A percentile compares a stretch with the other conserved stretches of the same genome.
Conservation (phyloP, 2,113 vertebrate species). For the Arizona elegans region DNA sequence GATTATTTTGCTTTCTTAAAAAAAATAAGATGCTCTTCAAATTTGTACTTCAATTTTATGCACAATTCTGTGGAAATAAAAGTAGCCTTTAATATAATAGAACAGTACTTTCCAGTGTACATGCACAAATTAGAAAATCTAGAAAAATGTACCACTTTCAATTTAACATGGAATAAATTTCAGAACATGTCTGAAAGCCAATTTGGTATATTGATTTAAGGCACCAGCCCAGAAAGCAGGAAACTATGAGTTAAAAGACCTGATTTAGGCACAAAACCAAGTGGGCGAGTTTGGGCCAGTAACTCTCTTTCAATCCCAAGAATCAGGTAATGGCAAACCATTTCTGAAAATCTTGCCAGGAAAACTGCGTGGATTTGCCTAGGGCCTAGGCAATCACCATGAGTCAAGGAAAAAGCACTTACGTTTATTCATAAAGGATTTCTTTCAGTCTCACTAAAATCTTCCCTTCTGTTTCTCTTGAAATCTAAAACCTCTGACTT, state of each 20-base stretch:
- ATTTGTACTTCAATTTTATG: background rate
- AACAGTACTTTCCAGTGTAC: background rate
- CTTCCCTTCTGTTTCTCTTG: background rate
- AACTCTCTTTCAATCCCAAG: background rate
- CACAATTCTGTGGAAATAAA: background rate
- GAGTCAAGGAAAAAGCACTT: background rate
- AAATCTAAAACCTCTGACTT: background rate
- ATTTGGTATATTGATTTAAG: background rate
- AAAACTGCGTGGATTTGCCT: background rate
- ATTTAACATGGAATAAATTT: background rate
- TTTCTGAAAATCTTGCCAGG: background rate
- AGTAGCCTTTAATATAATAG: background rate
- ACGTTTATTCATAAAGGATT: background rate
- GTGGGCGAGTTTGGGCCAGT: background rate
- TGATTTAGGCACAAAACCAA: background rate
- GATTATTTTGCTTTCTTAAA: background rate
- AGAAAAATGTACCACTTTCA: background rate
- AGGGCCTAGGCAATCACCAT: background rate
- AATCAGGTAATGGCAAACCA: background rate
- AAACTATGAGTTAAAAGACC: background rate
- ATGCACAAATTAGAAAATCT: background rate
- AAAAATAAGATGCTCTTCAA: background rate
- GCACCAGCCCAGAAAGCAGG: background rate
- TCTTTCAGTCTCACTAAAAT: background rate
- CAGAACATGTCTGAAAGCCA: background rate